Evolutionary conservation across 2,888 invertebrate genomes (phyloP).

Genomic region (Aspidiotus destructor): DNA sequence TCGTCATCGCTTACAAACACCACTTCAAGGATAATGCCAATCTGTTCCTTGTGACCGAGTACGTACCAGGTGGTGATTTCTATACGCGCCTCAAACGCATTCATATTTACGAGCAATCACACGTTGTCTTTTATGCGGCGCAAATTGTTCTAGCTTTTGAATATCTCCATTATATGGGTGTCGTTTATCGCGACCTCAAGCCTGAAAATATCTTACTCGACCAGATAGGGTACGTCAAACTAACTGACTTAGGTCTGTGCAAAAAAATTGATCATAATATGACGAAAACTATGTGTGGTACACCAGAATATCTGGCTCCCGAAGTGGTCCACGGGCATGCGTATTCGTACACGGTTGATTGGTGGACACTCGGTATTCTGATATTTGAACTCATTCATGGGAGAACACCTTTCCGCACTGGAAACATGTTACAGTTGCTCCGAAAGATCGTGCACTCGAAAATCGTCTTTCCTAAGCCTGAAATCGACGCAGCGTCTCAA

Average conservation of each 20-base stretch:
- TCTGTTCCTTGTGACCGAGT: constrained; percentile 18
- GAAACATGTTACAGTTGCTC: background rate
- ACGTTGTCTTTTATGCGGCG: constrained; percentile 16
- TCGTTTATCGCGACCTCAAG: constrained; percentile 20
- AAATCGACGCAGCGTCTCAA: background rate
- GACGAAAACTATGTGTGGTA: constrained; percentile 26
- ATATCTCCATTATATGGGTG: constrained; percentile 22
- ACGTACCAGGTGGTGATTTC: constrained; percentile 17
- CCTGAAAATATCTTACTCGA: constrained; percentile 21
- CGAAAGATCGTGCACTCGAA: constrained; percentile 3
- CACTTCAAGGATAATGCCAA: constrained; percentile 23
- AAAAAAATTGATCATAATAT: constrained; percentile 21
- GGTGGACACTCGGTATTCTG: constrained; percentile 22
- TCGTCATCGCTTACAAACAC: constrained; percentile 9
- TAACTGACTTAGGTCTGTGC: constrained; percentile 20
- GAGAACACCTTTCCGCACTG: constrained; percentile 13
- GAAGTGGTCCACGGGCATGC: constrained; percentile 11
- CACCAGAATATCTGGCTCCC: constrained; percentile 22
- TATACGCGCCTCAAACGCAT: constrained; percentile 5
- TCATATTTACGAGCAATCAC: background rate
- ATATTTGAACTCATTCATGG: constrained; percentile 16
- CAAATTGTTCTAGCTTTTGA: constrained; percentile 18
- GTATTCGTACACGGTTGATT: constrained; percentile 19
- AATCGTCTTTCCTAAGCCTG: constrained; percentile 3
- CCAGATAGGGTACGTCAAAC: constrained; percentile 4